phyloP scores from a whole-genome alignment of 1,140 invertebrate genomes.

The Tetramorium parvispinum region DNA sequence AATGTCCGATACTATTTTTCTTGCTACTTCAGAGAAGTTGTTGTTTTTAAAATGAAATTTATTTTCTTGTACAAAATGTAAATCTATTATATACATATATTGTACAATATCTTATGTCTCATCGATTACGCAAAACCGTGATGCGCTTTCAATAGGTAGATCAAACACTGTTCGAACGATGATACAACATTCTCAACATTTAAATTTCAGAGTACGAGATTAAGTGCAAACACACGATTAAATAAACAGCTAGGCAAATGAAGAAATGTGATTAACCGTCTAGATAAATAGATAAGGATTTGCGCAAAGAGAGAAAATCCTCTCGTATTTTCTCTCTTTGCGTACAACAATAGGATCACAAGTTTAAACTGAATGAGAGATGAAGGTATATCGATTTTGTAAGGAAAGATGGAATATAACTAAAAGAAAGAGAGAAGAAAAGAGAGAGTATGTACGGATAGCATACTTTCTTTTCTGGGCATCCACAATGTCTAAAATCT shows the following conservation, averaged over 20 bases:
- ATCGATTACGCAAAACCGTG: not conserved
- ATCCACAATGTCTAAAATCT: conserved; percentile 47
- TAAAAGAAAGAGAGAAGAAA: not conserved
- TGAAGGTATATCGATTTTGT: conserved; percentile 28
- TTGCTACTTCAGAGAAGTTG: not conserved
- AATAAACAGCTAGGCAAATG: too few species aligned
- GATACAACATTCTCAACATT: too few species aligned
- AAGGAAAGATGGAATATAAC: conserved; percentile 28
- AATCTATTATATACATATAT: too few species aligned
- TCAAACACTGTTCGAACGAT: too few species aligned
- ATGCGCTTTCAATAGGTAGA: too few species aligned
- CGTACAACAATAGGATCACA: not conserved
- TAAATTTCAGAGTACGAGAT: not conserved
- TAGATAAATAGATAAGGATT: not conserved
- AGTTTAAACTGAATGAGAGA: not conserved
- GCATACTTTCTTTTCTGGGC: conserved; percentile 58
- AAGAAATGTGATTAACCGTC: not conserved
- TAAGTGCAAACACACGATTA: not conserved
- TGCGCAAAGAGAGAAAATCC: not conserved
- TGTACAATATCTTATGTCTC: not conserved
- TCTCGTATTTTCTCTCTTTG: too few species aligned
- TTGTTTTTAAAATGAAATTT: not conserved
- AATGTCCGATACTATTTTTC: not conserved
- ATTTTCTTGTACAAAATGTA: too few species aligned
- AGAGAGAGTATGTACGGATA: conserved; percentile 10